Conservation (phyloP, 2,888 invertebrate genomes). For the Eupithecia subfuscata region DNA sequence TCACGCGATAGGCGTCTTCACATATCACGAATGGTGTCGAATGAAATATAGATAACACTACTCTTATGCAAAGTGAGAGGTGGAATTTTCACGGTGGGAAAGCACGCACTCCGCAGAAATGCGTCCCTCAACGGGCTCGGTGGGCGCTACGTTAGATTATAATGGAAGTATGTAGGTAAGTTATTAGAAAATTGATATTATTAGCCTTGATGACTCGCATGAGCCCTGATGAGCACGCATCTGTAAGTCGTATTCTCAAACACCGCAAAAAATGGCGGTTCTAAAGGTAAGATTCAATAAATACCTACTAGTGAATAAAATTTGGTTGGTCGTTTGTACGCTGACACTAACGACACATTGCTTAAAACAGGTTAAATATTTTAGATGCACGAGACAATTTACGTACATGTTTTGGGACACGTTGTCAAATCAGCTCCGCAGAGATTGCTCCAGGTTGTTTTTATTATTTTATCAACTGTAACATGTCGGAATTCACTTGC, state of each 20-base stretch:
- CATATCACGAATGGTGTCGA: slow-evolving; percentile 66
- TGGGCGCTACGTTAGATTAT: slow-evolving; percentile 50
- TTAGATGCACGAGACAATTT: background rate
- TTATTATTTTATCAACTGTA: slow-evolving; percentile 76
- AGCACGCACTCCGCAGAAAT: slow-evolving; percentile 67
- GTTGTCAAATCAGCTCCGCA: slow-evolving; percentile 72
- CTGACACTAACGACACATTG: background rate
- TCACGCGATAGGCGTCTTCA: slow-evolving; percentile 73
- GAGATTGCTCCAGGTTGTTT: slow-evolving; percentile 78
- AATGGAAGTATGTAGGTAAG: background rate
- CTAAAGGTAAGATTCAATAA: too few species aligned
- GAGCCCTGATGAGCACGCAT: too few species aligned
- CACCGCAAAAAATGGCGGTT: too few species aligned
- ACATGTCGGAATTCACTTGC: slow-evolving; percentile 70
- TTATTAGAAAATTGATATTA: background rate
- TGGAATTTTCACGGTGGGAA: slow-evolving; percentile 69
- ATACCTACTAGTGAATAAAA: too few species aligned
- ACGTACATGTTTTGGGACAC: slow-evolving; percentile 25
- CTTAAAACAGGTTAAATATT: background rate
- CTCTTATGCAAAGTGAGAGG: slow-evolving; percentile 74
- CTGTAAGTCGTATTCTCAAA: too few species aligned
- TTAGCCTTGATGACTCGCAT: too few species aligned
- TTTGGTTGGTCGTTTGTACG: background rate
- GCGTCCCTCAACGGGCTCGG: slow-evolving; percentile 66
- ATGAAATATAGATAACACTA: slow-evolving; percentile 76